Evolutionary conservation across 2,888 invertebrate species (phyloP).

Genomic region (Sphecodes monilicornis): DNA sequence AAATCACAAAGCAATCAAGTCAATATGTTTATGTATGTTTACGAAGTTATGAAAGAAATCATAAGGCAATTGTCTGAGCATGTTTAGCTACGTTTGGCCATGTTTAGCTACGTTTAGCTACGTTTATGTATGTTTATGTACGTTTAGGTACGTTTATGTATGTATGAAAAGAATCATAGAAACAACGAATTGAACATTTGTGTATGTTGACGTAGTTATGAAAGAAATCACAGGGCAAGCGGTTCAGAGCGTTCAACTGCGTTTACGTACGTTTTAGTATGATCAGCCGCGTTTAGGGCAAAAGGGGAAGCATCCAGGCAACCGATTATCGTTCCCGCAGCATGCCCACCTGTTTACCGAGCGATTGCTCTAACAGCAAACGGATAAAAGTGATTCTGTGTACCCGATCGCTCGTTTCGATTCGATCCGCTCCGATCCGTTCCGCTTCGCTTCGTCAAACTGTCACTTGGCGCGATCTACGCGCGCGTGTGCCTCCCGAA

Average conservation of each 20-base stretch:
- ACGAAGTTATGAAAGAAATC: too few species aligned
- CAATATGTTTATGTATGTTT: too few species aligned
- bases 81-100: too few species aligned
- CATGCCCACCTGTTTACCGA: background rate
- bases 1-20: too few species aligned
- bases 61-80: too few species aligned
- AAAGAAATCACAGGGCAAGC: too few species aligned
- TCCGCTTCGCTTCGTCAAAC: slow-evolving; percentile 6
- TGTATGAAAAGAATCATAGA: too few species aligned
- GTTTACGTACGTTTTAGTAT: background rate
- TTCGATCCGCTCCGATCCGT: background rate
- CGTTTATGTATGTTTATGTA: too few species aligned
- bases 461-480: slow-evolving; percentile 35
- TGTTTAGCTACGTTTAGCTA: too few species aligned
- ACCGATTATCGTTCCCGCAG: background rate
- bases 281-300: background rate
- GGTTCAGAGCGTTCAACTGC: background rate
- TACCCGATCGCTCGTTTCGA: background rate
- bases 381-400: slow-evolving; percentile 1
- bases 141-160: too few species aligned
- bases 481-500: slow-evolving; percentile 13
- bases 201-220: too few species aligned
- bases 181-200: too few species aligned
- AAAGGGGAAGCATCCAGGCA: background rate
- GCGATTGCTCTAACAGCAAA: background rate